Evolutionary conservation across 2,113 vertebrate genomes (phyloP).

Genomic region (Vireo altiloquus): DNA sequence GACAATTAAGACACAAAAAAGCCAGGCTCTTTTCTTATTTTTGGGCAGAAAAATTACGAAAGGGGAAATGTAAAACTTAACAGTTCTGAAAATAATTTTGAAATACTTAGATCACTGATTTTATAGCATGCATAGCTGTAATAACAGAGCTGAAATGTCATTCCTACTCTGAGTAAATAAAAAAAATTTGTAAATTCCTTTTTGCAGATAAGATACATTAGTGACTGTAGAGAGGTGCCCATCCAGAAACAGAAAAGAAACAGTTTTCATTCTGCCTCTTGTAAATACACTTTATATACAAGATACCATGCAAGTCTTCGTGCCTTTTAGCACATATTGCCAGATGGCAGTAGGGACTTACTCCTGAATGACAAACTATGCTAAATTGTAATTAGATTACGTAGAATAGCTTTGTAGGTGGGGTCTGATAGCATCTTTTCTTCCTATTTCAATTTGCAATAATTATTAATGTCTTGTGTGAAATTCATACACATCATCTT

Average conservation of each 20-base stretch:
- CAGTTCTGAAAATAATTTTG: background rate
- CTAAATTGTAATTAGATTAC: background rate
- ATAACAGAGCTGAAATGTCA: background rate
- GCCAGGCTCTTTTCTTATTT: background rate
- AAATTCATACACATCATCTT: background rate
- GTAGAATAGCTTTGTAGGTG: background rate
- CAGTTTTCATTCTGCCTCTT: background rate
- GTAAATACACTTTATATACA: background rate
- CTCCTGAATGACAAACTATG: background rate
- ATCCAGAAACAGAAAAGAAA: background rate
- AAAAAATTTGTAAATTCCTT: background rate
- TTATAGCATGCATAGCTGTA: background rate
- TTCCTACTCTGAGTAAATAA: background rate
- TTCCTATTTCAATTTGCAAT: background rate
- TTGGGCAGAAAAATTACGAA: background rate
- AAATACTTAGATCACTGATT: background rate
- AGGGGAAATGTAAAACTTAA: background rate
- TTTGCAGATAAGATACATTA: background rate
- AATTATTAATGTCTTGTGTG: background rate
- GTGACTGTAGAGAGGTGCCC: background rate
- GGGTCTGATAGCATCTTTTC: background rate
- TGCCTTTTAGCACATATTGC: background rate
- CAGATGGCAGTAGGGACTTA: conserved; percentile 8
- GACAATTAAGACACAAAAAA: background rate
- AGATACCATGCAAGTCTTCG: background rate